Evolutionary conservation across 1,140 invertebrate genomes (phyloP).

Genomic region (Rhagoletis pomonella): DNA sequence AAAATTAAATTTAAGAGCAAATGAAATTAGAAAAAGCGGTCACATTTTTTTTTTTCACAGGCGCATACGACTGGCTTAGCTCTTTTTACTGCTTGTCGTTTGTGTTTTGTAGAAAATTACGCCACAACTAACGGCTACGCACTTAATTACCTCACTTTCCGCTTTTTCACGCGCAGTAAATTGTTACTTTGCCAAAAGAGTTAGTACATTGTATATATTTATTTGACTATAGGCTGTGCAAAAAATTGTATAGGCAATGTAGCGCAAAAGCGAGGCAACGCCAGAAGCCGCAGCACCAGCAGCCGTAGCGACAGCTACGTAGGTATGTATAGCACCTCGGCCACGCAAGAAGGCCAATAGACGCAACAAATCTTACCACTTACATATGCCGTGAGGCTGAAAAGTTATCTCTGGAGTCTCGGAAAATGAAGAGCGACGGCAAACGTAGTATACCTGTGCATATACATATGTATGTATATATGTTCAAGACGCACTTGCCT

Average conservation of each 20-base stretch:
- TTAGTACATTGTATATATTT: neutral
- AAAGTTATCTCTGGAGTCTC: neutral
- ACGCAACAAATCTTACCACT: constrained; percentile 5
- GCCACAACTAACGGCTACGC: constrained; percentile 40
- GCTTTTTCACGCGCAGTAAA: constrained; percentile 32
- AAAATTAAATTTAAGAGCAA: constrained; percentile 9
- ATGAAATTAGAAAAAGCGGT: constrained; percentile 15
- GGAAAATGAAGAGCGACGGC: neutral
- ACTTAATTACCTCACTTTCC: constrained; percentile 47
- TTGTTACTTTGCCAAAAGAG: constrained; percentile 20
- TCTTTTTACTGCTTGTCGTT: neutral
- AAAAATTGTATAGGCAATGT: neutral
- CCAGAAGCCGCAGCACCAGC: neutral
- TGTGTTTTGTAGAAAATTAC: neutral
- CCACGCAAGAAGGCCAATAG: constrained; percentile 15
- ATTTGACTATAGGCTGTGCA: neutral
- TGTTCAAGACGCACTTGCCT: no score
- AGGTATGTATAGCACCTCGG: neutral
- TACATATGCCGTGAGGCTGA: neutral
- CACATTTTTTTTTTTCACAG: constrained; percentile 5
- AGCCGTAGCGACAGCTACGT: neutral
- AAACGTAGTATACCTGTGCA: neutral
- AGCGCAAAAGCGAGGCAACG: neutral
- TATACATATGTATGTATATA: neutral
- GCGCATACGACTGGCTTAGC: neutral